phyloP scores from a whole-genome alignment of 2,113 vertebrate genomes.

The Hemibates koningsi region DNA sequence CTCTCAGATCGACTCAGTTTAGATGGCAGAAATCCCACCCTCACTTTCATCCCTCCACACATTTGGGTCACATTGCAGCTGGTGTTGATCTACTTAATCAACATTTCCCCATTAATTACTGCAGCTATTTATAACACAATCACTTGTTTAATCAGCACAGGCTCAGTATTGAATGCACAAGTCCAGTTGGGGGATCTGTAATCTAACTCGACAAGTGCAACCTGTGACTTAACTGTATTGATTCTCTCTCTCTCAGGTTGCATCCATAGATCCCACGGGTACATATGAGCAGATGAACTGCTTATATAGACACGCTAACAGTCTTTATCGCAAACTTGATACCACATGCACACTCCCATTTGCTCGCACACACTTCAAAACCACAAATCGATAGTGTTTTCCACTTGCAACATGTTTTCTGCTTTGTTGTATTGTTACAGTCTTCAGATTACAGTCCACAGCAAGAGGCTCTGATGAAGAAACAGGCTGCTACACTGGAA shows the following conservation, averaged over 20 bases:
- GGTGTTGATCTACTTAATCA: constrained; percentile 40
- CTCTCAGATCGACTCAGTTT: not conserved
- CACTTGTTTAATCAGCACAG: constrained; percentile 31
- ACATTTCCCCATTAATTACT: constrained; percentile 26
- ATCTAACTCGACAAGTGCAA: constrained; percentile 24
- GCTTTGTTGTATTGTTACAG: constrained; percentile 58
- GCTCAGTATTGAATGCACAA: not conserved
- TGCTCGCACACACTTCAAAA: not conserved
- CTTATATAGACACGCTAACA: constrained; percentile 3
- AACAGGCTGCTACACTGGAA: constrained; percentile 80
- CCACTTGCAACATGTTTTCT: not conserved
- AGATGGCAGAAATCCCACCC: not conserved
- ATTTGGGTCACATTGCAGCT: not conserved
- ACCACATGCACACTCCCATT: not conserved
- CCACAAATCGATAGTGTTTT: constrained; percentile 28
- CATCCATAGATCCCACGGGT: constrained; percentile 29
- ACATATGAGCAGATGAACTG: constrained; percentile 9
- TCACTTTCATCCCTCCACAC: not conserved
- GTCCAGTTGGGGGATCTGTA: not conserved
- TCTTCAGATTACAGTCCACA: constrained; percentile 68
- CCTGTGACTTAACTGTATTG: constrained; percentile 48
- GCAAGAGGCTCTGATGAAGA: constrained; percentile 82
- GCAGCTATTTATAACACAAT: constrained; percentile 2
- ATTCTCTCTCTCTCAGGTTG: constrained; percentile 51
- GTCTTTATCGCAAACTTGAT: constrained; percentile 9